Base-by-base conservation (phyloP, 2,797 vertebrate genomes). In the Xenopus petersii region DNA sequence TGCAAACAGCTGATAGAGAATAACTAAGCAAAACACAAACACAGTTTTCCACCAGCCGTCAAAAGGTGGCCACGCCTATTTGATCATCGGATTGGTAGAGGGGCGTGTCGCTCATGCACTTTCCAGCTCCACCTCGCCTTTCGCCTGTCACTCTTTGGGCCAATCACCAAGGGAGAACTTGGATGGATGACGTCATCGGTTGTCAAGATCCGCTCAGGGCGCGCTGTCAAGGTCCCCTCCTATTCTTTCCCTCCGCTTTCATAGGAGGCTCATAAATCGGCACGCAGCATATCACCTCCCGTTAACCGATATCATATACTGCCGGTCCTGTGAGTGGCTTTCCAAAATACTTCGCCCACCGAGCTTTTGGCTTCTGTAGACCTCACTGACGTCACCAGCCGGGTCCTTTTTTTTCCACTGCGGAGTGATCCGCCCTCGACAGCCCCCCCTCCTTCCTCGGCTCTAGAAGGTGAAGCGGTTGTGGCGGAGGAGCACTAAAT, bases 371-470 rank as follows among this genome's bases (percentile, higher is more conserved):
- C 36, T 70, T 49, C 33, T 12, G n/a, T 15, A 36, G 60, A 62
- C 64, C 73, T 75, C 80, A 82, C 82, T 75, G 80, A 64, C 33
- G 80, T 75, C 61, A 24, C 51, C 67, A 48, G 64, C 66, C 67
- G 21, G 58, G 71, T 54, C 71, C 12, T 74, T 61, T 75, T 73
- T 30, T 30, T 30, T 21, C 16, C 3, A 30, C 81, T 81, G 83
- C 82, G n/a, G 80, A 82, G 76, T 83, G 83, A 85, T 83, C 76
- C 65, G 79, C 78, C 82, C 85, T 85, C 85, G 79, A 83, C 82
- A 83, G 75, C 75, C 76, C 73, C 73, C 80, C 62, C 76, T 30
- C 26, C 26, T 30, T 30, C 26, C 26, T 4, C 6, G 49, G 15
- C 67, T 83, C 80, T 76, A 76, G 75, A 6, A 77, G 71, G 77